Base-by-base conservation (phyloP, 2,888 invertebrate species). In the Mechanitis mazaeus region DNA sequence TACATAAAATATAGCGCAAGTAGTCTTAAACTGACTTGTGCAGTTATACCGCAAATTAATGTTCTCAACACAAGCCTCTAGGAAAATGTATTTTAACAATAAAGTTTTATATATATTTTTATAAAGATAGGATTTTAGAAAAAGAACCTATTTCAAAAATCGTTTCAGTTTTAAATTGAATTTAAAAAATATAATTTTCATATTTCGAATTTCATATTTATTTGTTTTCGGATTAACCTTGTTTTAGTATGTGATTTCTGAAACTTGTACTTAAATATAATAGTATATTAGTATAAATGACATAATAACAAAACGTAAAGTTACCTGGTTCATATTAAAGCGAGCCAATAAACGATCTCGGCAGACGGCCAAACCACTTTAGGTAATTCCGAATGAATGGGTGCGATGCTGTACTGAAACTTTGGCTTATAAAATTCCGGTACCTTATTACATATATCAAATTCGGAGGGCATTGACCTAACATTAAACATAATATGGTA, bases 281-380 rank as follows among this genome's bases (percentile, higher is more conserved):
- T 50, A 31, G 50, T 31, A 50, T 50, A 50, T 50, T 50, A 31
- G 50, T 31, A 3, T 11, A 31, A 50, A 50, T 31, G 50, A 50
- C 50, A 50, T 50, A 50, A 50, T 50, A 50, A 50, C 50, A 50
- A 50, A 50, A 50, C 31, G 9, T 50, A 50, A 50, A 50, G 50
- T 31, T 54, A 61, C 61, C 59, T 42, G 55, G 59, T 55, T 62
- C 62, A 64, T 65, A 67, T 66, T 68, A 63, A 64, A 65, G 59
- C 59, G 58, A 60, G 42, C 62, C 65, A 65, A 68, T 67, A 61
- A 60, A 68, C 64, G 63, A 56, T 35, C 64, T 67, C 68, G 71
- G 71, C 71, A 71, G 57, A 54, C 63, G 56, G 83, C 84, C 84
- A 85, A 80, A 75, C 76, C 77, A 67, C 76, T 73, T 68, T 77